Evolutionary conservation across 2,797 vertebrate genomes (phyloP), one percentile per base, ranked within the genome.

Genomic region (Sylvilagus floridanus): DNA sequence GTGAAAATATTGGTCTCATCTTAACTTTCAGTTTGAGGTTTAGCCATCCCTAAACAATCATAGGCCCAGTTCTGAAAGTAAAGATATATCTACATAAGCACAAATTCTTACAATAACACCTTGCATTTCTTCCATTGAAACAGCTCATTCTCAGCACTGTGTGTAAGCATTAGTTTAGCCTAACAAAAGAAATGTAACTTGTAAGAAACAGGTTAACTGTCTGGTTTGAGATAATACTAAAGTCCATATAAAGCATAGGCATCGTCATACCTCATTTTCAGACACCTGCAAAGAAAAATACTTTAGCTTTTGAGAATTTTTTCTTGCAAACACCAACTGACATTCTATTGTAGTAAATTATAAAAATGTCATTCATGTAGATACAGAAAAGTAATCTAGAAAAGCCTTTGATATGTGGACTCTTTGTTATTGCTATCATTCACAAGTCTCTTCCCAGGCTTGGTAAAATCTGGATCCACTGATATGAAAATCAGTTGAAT

Each of bases 1-100:
- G 79, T 95, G 86, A 97, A 95, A 96, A 97, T 96, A 94, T 50
- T 63, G 47, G 21, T 95, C 90, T 97, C 92, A 93, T 96, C 88
- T 96, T 96, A 95, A 97, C 88, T 96, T 96, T 96, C 92, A 93
- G 79, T 91, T 92, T 97, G 97, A 96, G 95, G 86, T 93, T 96
- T 97, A 97, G 72, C 77, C 86, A 94, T 93, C 95, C 95, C 97
- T 96, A 81, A 96, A 92, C 92, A 95, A 94, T 94, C 94, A 94
- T 24, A 57, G 13, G 75, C 63, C 84, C 24, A 14, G 91, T 2
- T 1, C 24, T 14, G 88, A 89, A 94, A 92, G 88, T 92, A 84
- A 95, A 95, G 93, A 96, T 79, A 68, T 78, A 89, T 94, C 96
- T 87, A 84, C 35, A 89, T 77, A 89, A 96, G 90, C 90, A 92